phyloP scores from a whole-genome alignment of 2,113 vertebrate species.

The Quiscalus mexicanus region DNA sequence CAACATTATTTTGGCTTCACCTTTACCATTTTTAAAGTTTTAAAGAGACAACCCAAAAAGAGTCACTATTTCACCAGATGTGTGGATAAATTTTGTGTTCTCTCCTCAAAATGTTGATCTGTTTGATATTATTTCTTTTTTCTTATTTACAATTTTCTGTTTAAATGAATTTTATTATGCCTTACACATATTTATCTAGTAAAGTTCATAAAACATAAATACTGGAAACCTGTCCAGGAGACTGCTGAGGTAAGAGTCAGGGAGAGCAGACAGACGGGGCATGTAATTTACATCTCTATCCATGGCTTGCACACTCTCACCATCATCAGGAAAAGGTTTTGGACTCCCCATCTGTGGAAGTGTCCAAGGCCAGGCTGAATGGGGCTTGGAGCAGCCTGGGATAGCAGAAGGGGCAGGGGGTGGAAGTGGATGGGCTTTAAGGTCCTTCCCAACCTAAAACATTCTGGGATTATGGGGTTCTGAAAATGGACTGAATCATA shows the following conservation, averaged over 20 bases:
- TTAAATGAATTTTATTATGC: neutral
- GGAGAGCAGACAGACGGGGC: neutral
- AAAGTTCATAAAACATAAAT: neutral
- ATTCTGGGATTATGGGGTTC: neutral
- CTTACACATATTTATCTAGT: neutral
- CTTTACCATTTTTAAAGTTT: neutral
- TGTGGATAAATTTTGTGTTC: neutral
- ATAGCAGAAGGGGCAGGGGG: neutral
- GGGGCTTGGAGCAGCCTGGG: neutral
- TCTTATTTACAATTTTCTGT: neutral
- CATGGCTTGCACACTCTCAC: neutral
- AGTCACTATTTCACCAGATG: neutral
- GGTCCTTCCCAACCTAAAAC: neutral
- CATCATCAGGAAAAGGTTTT: neutral
- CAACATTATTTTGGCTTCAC: neutral
- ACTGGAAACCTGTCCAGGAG: neutral
- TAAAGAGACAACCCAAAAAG: neutral
- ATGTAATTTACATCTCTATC: rapidly evolving
- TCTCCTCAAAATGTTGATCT: neutral
- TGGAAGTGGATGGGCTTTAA: neutral
- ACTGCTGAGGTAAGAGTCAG: neutral
- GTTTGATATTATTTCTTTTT: neutral
- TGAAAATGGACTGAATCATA: neutral
- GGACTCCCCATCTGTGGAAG: neutral
- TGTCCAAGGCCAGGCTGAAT: neutral